Evolutionary conservation across 2,888 invertebrate genomes (phyloP).

Genomic region (Acholoe squamosa): DNA sequence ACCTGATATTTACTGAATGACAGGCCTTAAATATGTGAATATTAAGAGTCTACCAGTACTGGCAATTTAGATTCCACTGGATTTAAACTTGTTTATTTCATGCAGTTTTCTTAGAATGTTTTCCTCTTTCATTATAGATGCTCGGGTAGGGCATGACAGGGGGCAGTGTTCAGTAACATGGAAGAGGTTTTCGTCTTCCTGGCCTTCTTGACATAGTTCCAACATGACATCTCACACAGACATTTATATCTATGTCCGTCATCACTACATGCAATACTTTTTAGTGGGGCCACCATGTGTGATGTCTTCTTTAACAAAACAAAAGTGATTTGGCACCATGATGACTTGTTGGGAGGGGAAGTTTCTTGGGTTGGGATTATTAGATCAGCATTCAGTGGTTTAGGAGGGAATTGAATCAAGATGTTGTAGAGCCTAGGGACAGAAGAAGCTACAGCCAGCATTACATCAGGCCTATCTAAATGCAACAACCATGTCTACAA

Average conservation of each 20-base stretch:
- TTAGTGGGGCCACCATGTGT: neutral
- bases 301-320: neutral
- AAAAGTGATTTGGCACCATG: neutral
- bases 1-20: no score
- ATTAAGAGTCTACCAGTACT: no score
- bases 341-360: neutral
- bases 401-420: conserved; percentile 31
- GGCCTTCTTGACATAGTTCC: no score
- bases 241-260: neutral
- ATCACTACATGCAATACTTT: neutral
- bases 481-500: conserved; percentile 13
- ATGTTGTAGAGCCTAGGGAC: neutral
- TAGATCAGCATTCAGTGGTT: conserved; percentile 25
- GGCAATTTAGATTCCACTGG: no score
- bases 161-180: no score
- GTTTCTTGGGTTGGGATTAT: neutral
- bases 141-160: no score
- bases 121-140: no score
- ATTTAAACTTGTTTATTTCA: no score
- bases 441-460: neutral
- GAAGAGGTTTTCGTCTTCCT: no score
- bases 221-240: no score
- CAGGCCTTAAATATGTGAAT: no score
- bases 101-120: no score
- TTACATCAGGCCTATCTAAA: neutral